These are phyloP conservation scores for Edolisoma coerulescens DNA, from an alignment of 2,113 vertebrate genomes.

Conservation along the genomic window DNA sequence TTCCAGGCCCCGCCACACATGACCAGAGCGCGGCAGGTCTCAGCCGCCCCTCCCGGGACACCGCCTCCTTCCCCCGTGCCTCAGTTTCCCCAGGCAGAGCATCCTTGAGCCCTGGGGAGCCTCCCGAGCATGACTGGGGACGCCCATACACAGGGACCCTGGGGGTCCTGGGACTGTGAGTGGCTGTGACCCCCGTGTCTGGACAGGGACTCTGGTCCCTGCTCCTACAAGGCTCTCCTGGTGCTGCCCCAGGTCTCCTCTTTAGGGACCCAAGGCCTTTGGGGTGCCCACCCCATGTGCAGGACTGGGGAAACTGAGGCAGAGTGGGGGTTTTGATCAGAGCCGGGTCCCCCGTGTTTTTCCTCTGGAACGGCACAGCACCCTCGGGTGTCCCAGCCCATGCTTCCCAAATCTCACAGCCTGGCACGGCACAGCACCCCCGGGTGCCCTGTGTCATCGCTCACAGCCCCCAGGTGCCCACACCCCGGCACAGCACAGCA, in stretches of 20 bases:
- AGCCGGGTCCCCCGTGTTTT: background rate
- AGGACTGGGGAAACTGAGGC: background rate
- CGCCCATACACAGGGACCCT: background rate
- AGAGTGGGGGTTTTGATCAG: background rate
- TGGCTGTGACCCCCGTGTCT: fast-evolving
- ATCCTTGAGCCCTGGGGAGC: background rate
- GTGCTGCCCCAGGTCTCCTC: background rate
- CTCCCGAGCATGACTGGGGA: fast-evolving
- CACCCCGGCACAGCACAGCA: background rate
- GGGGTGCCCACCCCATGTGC: fast-evolving
- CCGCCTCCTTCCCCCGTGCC: background rate
- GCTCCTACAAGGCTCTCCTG: fast-evolving
- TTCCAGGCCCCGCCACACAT: background rate
- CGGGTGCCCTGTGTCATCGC: background rate
- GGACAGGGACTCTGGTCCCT: background rate
- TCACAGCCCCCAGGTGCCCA: background rate
- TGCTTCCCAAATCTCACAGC: background rate
- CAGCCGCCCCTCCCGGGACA: background rate
- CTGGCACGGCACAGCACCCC: background rate
- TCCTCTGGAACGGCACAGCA: background rate
- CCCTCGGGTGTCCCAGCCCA: background rate
- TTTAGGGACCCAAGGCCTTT: background rate
- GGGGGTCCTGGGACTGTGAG: fast-evolving
- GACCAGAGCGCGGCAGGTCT: background rate
- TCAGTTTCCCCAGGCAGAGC: background rate